Base-by-base conservation (phyloP, 2,113 vertebrate genomes). In the Hemichromis elongatus region DNA sequence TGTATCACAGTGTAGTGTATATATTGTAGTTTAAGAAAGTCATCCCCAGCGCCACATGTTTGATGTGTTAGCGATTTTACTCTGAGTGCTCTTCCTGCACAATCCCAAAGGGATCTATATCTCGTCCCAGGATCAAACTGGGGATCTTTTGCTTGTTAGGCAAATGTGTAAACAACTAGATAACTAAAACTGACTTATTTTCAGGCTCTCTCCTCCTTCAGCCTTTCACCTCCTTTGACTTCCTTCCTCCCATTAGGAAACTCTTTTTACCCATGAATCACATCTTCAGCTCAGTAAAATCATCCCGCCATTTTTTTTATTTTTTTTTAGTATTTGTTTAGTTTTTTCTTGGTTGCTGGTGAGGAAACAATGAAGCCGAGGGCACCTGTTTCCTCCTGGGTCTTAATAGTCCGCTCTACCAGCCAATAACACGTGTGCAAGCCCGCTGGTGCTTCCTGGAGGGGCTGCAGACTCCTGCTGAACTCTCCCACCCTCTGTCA, bases 371-470 rank as follows among this genome's bases (percentile, higher is more conserved):
- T 95, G 84, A 92, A 86, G 45, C 47, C 1, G 50, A 73, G 73
- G 92, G 90, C 95, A 96, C 94, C 94, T 96, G 95, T 92, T 96
- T 96, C 95, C 95, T 93, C 82, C 73, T n/a, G 55, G 77, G 53
- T 50, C 70, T 42, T 82, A 28, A 80, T 40, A 68, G 16, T 19
- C 30, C 53, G 79, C 42, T 21, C 59, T 47, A 61, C 75, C 81
- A 82, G 61, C 70, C 59, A 47, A 24, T 53, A 82, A 87, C 88
- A 75, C 56, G 82, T 82, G 83, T 81, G 63, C 16, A 45, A 82
- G 63, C 88, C 33, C 1, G 35, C 86, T 26, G 82, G 75, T 81
- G 87, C 88, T 92, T 94, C 92, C 92, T 92, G 88, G 18, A 52
- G 63, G 78, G 86, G 63, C n/a, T 19, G 13, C 78, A 88, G 89